Evolutionary conservation across 1,140 invertebrate genomes (phyloP), one percentile per base, ranked within the genome.

Genomic region (Zaprionus camerounensis): DNA sequence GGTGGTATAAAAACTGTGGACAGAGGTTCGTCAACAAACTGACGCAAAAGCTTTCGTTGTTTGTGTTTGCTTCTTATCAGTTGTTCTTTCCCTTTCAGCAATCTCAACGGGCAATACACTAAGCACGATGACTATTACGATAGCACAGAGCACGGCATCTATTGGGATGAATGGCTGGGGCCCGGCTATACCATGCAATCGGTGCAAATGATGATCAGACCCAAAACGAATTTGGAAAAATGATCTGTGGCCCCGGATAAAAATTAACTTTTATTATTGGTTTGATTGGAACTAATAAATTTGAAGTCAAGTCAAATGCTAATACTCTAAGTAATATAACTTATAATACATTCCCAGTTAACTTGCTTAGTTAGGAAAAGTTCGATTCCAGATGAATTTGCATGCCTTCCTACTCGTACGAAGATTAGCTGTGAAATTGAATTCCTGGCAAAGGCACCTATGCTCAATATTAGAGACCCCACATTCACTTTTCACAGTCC

Each of bases 1-100:
- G 95, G 94, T 96, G 95, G 95, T 95, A 95, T 80, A 94, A 93
- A 71, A 76, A 81, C 15, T 92, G 87, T 31, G 77, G 82, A 20
- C 58, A 68, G 15, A 81, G 76, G 78, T 82, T 62, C 12, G 63
- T 76, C 26, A 62, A 17, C 26, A 57, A 24, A 31, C 49, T 55
- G 44, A 51, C 51, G 44, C 28, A 22, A 34, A 36, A 31, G 56
- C 22, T 17, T 20, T 46, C 24, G 4, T 34, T 2, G 31, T 34
- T 34, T 13, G 20, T 34, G n/a, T 7, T 20, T n/a, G 41, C 41
- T 34, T 65, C 62, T 66, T 66, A 72, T 72, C 53, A 53, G 51
- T 15, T 46, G n/a, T 22, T 46, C 1, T 41, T 58, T 41, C 20
- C 7, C 53, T 63, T 58, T 11, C 66, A 93, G 78, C 24, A 80